phyloP scores from a whole-genome alignment of 1,140 invertebrate species.

The Drosophila grimshawi region DNA sequence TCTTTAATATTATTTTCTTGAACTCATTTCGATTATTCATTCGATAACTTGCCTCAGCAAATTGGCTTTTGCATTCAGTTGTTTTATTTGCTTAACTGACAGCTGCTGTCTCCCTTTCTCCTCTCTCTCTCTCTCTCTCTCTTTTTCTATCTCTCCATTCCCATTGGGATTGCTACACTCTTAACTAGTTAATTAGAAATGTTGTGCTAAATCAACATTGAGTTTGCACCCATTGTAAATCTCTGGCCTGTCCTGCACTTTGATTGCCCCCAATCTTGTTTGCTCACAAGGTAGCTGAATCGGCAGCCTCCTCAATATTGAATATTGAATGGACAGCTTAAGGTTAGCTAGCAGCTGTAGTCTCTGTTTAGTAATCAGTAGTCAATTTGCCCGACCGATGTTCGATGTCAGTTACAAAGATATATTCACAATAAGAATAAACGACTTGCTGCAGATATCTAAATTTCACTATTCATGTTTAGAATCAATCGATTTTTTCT shows the following conservation, averaged over 20 bases:
- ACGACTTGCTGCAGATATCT: no score
- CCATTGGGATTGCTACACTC: background rate
- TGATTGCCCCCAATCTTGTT: conserved; percentile 15
- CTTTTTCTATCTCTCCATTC: background rate
- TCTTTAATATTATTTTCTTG: background rate
- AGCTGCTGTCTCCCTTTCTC: background rate
- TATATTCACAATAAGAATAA: no score
- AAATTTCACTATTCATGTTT: no score
- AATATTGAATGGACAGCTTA: conserved; percentile 22
- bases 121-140: no score
- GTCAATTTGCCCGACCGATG: conserved; percentile 29
- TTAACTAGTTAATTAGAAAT: conserved; percentile 40
- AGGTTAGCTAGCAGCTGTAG: conserved; percentile 5
- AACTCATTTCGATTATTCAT: background rate
- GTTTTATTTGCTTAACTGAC: background rate
- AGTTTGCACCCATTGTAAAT: conserved; percentile 20
- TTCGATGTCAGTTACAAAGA: conserved; percentile 25
- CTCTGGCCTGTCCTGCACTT: conserved; percentile 27
- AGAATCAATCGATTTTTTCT: no score
- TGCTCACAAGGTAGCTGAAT: conserved; percentile 1
- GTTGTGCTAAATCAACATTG: conserved; percentile 13
- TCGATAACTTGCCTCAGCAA: no score
- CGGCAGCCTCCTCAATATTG: conserved; percentile 15
- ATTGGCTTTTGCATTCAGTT: background rate
- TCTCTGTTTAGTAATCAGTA: conserved; percentile 13